These are phyloP conservation scores for Bembecia ichneumoniformis DNA, from an alignment of 2,888 invertebrate species.

Conservation along the genomic window DNA sequence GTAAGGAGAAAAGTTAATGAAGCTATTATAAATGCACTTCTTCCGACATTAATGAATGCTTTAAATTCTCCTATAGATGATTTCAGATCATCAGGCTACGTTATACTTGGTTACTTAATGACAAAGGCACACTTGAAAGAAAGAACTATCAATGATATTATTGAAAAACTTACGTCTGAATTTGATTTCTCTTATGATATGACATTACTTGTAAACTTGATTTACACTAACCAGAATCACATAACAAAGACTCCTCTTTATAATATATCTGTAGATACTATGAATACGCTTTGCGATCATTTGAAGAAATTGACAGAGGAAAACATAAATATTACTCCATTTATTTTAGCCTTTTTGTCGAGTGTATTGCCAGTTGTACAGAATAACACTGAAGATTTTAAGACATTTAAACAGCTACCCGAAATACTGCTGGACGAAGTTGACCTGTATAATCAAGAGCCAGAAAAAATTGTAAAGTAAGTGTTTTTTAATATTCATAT, in stretches of 20 bases:
- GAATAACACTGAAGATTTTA: constrained; percentile 53
- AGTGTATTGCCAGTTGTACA: constrained; percentile 66
- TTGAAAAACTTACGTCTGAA: constrained; percentile 49
- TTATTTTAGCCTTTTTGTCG: constrained; percentile 71
- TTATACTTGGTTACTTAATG: constrained; percentile 80
- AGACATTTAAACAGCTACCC: constrained; percentile 66
- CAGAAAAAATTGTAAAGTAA: constrained; percentile 73
- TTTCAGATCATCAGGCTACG: constrained; percentile 80
- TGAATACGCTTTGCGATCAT: constrained; percentile 44
- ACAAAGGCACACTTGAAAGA: constrained; percentile 76
- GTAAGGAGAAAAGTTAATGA: constrained; percentile 69
- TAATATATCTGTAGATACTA: constrained; percentile 49
- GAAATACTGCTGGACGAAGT: constrained; percentile 73
- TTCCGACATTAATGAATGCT: constrained; percentile 81
- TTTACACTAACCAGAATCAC: constrained; percentile 77
- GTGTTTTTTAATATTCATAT: constrained; percentile 16
- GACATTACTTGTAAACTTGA: constrained; percentile 75
- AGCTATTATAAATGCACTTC: constrained; percentile 76
- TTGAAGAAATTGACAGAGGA: constrained; percentile 68
- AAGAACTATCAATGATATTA: constrained; percentile 75
- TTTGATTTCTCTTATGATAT: constrained; percentile 70
- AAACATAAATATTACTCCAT: constrained; percentile 69
- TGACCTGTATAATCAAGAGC: constrained; percentile 68
- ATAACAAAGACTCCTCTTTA: constrained; percentile 55
- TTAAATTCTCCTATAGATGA: constrained; percentile 78